Evolutionary conservation across 2,888 invertebrate genomes (phyloP).

Genomic region (Drosophila acutilabella): DNA sequence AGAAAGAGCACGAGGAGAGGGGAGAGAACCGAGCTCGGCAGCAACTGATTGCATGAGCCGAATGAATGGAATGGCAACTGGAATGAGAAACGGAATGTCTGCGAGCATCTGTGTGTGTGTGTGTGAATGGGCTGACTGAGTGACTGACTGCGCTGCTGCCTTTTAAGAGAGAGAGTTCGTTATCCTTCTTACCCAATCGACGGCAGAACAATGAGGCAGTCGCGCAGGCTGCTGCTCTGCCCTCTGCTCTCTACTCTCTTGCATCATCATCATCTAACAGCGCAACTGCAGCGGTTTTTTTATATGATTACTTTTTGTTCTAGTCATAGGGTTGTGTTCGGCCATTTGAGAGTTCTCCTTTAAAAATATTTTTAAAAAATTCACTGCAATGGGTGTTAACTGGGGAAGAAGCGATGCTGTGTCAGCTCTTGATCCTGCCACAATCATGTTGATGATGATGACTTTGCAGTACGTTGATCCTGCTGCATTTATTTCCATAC

Average conservation of each 20-base stretch:
- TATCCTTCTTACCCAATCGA: constrained; percentile 68
- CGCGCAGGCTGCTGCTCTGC: constrained; percentile 35
- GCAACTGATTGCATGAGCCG: constrained; percentile 49
- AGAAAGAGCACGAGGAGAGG: constrained; percentile 15
- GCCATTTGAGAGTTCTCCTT: constrained; percentile 21
- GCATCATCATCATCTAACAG: constrained; percentile 47
- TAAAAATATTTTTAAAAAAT: constrained; percentile 8
- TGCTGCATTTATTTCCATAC: constrained; percentile 8
- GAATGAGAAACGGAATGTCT: constrained; percentile 22
- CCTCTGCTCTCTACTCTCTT: constrained; percentile 29
- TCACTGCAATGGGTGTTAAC: constrained; percentile 65
- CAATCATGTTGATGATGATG: constrained; percentile 39
- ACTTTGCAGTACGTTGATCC: constrained; percentile 55
- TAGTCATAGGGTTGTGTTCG: constrained; percentile 63
- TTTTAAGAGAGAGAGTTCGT: constrained; percentile 58
- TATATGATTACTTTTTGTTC: constrained; percentile 24
- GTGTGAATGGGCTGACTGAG: constrained; percentile 37
- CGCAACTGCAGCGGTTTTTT: constrained; percentile 65
- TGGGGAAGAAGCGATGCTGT: constrained; percentile 28
- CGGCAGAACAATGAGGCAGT: constrained; percentile 53
- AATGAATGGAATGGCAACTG: constrained; percentile 21
- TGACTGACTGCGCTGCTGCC: constrained; percentile 29
- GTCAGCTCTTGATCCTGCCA: constrained; percentile 23
- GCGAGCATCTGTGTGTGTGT: constrained; percentile 19
- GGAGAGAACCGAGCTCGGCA: constrained; percentile 32